These are phyloP conservation scores for Planiliza haematocheilus DNA, from an alignment of 2,113 vertebrate genomes.

Conservation along the genomic window DNA sequence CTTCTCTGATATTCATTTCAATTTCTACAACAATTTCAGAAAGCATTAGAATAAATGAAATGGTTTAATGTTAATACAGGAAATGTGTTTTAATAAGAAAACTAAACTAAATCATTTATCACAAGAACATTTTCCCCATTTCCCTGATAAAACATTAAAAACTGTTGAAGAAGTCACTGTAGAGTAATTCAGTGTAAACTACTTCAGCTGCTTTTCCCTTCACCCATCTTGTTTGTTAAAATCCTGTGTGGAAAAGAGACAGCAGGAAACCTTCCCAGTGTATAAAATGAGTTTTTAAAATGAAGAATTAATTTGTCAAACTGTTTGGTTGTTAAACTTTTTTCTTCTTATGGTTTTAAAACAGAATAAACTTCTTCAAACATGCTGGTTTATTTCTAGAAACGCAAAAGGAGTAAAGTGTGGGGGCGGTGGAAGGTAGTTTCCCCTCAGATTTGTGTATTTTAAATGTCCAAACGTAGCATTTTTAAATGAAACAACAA, in stretches of 20 bases:
- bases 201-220: conserved; percentile 12
- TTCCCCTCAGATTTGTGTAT: not conserved
- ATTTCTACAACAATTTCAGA: conserved; percentile 13
- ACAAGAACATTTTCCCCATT: not conserved
- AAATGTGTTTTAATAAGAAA: conserved; percentile 5
- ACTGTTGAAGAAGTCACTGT: not conserved
- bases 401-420: conserved; percentile 11
- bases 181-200: not conserved
- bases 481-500: conserved; percentile 8
- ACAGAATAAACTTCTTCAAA: conserved; percentile 6
- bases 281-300: not conserved
- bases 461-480: conserved; percentile 16
- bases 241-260: not conserved
- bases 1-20: not conserved
- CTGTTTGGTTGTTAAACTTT: not conserved
- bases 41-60: not conserved
- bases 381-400: not conserved
- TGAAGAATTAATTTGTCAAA: not conserved
- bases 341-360: conserved; percentile 18
- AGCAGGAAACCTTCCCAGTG: not conserved
- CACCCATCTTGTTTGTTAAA: not conserved
- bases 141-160: not conserved
- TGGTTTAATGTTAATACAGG: not conserved
- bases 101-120: not conserved
- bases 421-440: not conserved